Conservation (phyloP, 2,797 vertebrate genomes). For the Epinephelus malabaricus region DNA sequence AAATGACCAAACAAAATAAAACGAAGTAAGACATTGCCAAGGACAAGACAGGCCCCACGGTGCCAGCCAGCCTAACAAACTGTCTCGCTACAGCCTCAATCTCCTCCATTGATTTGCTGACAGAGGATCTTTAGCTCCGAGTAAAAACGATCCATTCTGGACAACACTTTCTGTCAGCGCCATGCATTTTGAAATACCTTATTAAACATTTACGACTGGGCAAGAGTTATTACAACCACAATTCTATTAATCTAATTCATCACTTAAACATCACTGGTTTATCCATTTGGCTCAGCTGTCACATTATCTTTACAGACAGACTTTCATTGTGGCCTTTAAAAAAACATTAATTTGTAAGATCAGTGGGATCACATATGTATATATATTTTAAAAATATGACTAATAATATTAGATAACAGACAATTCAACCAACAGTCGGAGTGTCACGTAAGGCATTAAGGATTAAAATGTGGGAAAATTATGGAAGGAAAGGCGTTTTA, state of each 20-base stretch:
- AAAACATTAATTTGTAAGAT: conserved; percentile 33
- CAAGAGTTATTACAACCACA: conserved; percentile 55
- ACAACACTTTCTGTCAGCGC: conserved; percentile 49
- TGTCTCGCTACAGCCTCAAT: conserved; percentile 46
- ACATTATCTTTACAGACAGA: conserved; percentile 27
- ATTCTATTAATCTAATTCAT: conserved; percentile 57
- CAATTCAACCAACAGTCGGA: conserved; percentile 16
- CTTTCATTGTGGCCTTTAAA: conserved; percentile 41
- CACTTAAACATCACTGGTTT: conserved; percentile 40
- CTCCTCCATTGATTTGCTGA: conserved; percentile 67
- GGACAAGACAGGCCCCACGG: conserved; percentile 45
- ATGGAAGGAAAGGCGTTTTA: conserved; percentile 36
- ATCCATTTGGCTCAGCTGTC: conserved; percentile 42
- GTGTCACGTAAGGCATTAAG: conserved; percentile 4
- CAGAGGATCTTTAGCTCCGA: conserved; percentile 60
- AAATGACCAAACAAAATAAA: conserved; percentile 54
- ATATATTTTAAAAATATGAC: neutral
- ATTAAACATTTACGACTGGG: conserved; percentile 67
- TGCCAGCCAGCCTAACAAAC: conserved; percentile 52
- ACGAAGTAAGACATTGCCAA: conserved; percentile 55
- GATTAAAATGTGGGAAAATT: conserved; percentile 42
- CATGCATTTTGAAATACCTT: conserved; percentile 57
- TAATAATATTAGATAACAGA: conserved; percentile 6
- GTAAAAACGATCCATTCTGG: conserved; percentile 52
- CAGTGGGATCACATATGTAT: neutral